Base-by-base conservation (phyloP, 2,888 invertebrate genomes). In the Drosophila cyrtoloma region DNA sequence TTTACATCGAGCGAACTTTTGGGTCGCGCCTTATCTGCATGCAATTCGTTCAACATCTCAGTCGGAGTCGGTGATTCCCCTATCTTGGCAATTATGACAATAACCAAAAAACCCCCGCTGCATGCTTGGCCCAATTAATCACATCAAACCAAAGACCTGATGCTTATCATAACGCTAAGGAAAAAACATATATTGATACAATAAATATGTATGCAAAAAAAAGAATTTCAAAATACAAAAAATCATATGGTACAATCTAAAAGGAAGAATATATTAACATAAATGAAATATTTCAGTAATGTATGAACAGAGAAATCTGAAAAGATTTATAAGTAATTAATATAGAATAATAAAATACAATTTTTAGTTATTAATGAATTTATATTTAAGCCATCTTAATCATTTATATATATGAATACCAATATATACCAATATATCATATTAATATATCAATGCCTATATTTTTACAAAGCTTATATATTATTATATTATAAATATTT, bases 51-150 rank as follows among this genome's bases (percentile, higher is more conserved):
- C 22, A 44, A 52, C 57, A 56, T 65, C 44, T 56, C 77, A 56
- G 30, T 19, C 35, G 30, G 16, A 32, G 12, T 58, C 60, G 81
- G 81, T 75, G 84, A 9, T 63, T 81, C 62, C 86, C 77, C 71
- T 60, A 71, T 76, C 47, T 30, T 30, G 26, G 2, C 14, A 56
- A 30, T 16, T 14, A 39, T 12, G 39, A n/a, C 12, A 57, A 28
- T 42, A 19, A 71, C 33, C 47, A 62, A 28, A 51, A 51, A 9
- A 26, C 1, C 26, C 35, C 28, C 60, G 57, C 33, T 26, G 33
- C 12, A 6, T n/a, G 64, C 22, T 50, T 52, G 22, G 3, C 6
- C 9, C 26, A 64, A 28, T 47, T 32, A 62, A 9, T 53, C 22
- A 37, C 30, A 16, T n/a, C 4, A 7, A n/a, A n/a, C 26, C 16